Evolutionary conservation across 2,888 invertebrate species (phyloP).

Genomic region (Drosophila yooni): DNA sequence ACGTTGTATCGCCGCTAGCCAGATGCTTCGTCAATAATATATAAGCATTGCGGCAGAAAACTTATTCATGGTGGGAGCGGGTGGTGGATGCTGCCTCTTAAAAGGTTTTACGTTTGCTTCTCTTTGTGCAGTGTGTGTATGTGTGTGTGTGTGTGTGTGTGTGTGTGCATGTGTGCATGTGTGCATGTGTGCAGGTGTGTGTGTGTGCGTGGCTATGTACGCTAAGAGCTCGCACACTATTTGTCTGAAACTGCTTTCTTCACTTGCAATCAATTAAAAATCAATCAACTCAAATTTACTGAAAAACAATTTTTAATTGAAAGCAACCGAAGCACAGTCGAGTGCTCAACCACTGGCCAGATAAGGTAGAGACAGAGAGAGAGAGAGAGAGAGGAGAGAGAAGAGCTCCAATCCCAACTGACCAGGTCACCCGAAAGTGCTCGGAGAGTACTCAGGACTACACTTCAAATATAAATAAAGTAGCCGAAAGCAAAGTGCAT

Average conservation of each 20-base stretch:
- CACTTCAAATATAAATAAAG: constrained; percentile 51
- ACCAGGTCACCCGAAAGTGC: constrained; percentile 50
- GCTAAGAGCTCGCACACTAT: constrained; percentile 40
- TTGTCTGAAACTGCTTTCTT: constrained; percentile 53
- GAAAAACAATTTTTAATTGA: constrained; percentile 80
- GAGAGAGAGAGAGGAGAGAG: constrained; percentile 4
- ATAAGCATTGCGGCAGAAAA: constrained; percentile 68
- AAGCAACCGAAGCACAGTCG: constrained; percentile 56
- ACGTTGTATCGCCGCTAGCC: constrained; percentile 16
- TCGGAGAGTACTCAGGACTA: constrained; percentile 45
- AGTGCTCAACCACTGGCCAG: constrained; percentile 6
- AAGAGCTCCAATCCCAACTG: constrained; percentile 47
- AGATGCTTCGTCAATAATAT: constrained; percentile 67
- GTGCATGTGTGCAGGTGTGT: not conserved
- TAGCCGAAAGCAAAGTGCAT: constrained; percentile 70
- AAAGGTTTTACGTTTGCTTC: constrained; percentile 51
- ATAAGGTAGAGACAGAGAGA: not conserved
- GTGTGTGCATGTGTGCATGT: not conserved
- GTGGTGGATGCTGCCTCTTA: constrained; percentile 30
- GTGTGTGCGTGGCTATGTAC: constrained; percentile 24
- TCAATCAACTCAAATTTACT: constrained; percentile 81
- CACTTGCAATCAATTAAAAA: constrained; percentile 79
- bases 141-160: not conserved
- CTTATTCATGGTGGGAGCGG: constrained; percentile 34
- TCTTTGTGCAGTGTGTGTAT: not conserved